Conservation (phyloP, 2,888 invertebrate genomes). For the Meiosimyza platycephala region DNA sequence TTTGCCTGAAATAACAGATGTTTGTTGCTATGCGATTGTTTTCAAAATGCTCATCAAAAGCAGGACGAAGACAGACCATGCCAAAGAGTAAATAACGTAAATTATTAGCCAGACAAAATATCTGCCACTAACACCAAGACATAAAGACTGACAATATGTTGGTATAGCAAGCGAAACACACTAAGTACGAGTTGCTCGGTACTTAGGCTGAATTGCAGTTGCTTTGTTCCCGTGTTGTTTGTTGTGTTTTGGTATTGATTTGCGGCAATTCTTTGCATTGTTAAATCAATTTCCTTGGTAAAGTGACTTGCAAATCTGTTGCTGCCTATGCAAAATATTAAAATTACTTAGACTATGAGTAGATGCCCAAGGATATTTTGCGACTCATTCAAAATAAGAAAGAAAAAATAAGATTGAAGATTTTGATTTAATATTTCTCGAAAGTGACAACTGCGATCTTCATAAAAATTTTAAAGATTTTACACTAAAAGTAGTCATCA, state of each 20-base stretch:
- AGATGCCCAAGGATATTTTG: too few relatives aligned
- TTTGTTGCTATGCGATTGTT: neutral
- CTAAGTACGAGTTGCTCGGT: neutral
- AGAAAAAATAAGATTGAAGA: too few relatives aligned
- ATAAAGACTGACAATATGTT: neutral
- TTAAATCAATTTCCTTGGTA: constrained; percentile 27
- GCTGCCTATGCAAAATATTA: too few relatives aligned
- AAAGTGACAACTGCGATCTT: too few relatives aligned
- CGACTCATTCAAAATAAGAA: too few relatives aligned
- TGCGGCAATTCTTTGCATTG: constrained; percentile 31
- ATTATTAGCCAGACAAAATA: constrained; percentile 20
- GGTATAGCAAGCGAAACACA: neutral
- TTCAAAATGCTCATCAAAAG: constrained; percentile 5
- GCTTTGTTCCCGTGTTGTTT: neutral
- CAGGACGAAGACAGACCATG: constrained; percentile 9
- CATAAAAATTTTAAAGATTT: too few relatives aligned
- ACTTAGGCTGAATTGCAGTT: neutral
- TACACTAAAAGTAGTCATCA: too few relatives aligned
- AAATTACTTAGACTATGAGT: too few relatives aligned
- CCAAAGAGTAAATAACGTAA: neutral
- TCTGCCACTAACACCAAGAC: constrained; percentile 2
- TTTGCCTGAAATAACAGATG: too few relatives aligned
- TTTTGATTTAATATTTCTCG: too few relatives aligned
- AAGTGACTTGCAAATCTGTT: neutral
- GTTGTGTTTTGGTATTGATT: constrained; percentile 27